Conservation (phyloP, 1,140 invertebrate genomes). For the Chironomus striatipennis region DNA sequence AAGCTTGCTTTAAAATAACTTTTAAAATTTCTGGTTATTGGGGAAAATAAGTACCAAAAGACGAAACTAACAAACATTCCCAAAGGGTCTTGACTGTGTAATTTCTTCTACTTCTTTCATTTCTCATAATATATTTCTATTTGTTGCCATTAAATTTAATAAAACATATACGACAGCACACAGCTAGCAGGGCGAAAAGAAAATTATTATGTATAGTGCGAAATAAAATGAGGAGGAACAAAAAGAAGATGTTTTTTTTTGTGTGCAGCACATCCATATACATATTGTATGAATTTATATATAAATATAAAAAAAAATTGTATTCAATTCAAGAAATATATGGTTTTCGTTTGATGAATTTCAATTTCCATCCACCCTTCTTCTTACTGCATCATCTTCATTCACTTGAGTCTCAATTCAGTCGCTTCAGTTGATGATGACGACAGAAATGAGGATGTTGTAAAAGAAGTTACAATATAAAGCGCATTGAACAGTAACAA, state of each 20-base stretch:
- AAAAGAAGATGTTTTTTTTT: background rate
- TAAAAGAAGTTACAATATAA: too few relatives aligned
- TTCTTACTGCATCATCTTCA: background rate
- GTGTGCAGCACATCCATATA: background rate
- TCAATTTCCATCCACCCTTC: conserved; percentile 4
- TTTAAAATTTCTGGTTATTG: too few relatives aligned
- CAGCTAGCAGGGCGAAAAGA: background rate
- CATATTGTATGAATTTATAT: too few relatives aligned
- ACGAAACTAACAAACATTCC: too few relatives aligned
- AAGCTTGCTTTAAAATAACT: too few relatives aligned
- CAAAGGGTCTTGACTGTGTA: too few relatives aligned
- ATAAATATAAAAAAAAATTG: background rate
- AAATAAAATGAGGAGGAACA: background rate
- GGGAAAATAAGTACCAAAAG: too few relatives aligned
- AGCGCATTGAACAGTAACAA: too few relatives aligned
- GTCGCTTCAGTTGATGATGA: too few relatives aligned
- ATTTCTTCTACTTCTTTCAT: background rate
- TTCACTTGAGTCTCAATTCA: too few relatives aligned
- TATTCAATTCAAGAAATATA: conserved; percentile 9
- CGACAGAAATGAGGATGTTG: too few relatives aligned
- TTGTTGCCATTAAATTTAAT: conserved; percentile 21
- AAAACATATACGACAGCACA: conserved; percentile 9
- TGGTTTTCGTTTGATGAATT: conserved; percentile 7
- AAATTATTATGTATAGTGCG: conserved; percentile 20
- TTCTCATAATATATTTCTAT: background rate